These are phyloP conservation scores for Bicyclus anynana DNA, from an alignment of 1,140 invertebrate species.

Conservation along the genomic window DNA sequence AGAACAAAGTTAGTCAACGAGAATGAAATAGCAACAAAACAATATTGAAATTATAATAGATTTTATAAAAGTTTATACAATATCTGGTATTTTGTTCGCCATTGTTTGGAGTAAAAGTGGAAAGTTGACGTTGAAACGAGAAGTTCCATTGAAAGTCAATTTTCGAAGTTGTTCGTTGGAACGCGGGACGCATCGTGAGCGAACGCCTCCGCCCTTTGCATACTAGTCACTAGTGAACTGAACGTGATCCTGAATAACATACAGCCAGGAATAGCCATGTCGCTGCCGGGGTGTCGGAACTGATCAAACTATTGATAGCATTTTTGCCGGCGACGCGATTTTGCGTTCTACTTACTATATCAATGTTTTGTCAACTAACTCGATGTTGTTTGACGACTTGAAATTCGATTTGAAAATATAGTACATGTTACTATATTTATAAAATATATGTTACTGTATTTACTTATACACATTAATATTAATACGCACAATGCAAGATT, in stretches of 20 bases:
- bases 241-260: conserved; percentile 26
- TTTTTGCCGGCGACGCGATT: background rate
- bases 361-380: background rate
- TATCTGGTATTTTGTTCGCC: conserved; percentile 37
- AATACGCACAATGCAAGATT: too few relatives aligned
- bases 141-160: conserved; percentile 71
- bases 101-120: conserved; percentile 58
- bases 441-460: too few relatives aligned
- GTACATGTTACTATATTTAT: too few relatives aligned
- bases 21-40: conserved; percentile 24
- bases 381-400: background rate
- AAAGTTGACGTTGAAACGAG: conserved; percentile 55
- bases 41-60: conserved; percentile 32
- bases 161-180: conserved; percentile 57
- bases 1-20: conserved; percentile 16
- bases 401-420: too few relatives aligned
- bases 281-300: conserved; percentile 4
- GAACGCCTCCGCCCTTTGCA: conserved; percentile 24
- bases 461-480: too few relatives aligned
- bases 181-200: conserved; percentile 20
- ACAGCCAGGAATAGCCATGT: conserved; percentile 21
- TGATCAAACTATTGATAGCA: conserved; percentile 4
- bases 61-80: conserved; percentile 36
- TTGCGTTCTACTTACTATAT: background rate
- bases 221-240: conserved; percentile 21